These are phyloP conservation scores for Paradoxurus hermaphroditus DNA, from an alignment of 2,113 vertebrate genomes.

Conservation along the genomic window DNA sequence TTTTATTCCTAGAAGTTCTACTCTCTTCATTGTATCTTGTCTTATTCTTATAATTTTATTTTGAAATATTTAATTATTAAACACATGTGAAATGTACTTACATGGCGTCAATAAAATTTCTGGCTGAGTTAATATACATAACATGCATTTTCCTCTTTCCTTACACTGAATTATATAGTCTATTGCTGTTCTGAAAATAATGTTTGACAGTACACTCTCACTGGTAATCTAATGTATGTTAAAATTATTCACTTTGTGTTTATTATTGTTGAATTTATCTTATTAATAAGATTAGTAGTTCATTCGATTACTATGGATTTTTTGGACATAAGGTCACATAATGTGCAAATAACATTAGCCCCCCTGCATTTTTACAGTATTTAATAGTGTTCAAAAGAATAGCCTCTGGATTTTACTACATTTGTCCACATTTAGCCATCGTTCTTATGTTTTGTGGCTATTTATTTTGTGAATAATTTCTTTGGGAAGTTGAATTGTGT, in stretches of 20 bases:
- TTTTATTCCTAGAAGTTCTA: neutral
- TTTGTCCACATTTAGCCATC: neutral
- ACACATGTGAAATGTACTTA: neutral
- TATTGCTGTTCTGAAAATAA: neutral
- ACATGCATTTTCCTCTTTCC: neutral
- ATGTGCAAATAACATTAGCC: neutral
- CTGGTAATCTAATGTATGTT: neutral
- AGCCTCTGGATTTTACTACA: neutral
- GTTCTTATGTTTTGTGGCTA: fast-evolving
- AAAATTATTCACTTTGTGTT: neutral
- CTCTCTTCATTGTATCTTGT: neutral
- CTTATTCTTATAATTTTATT: neutral
- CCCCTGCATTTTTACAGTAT: neutral
- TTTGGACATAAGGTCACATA: neutral
- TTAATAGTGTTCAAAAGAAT: neutral
- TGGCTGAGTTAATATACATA: neutral
- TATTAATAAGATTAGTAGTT: neutral
- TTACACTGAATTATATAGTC: neutral
- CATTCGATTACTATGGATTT: neutral
- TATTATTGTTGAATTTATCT: neutral
- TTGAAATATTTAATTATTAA: neutral
- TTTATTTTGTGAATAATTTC: neutral
- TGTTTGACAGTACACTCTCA: neutral
- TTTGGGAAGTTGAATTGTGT: neutral
- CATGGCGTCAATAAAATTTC: neutral